Conservation (phyloP, 2,888 invertebrate genomes). For the Cerastoderma edule region DNA sequence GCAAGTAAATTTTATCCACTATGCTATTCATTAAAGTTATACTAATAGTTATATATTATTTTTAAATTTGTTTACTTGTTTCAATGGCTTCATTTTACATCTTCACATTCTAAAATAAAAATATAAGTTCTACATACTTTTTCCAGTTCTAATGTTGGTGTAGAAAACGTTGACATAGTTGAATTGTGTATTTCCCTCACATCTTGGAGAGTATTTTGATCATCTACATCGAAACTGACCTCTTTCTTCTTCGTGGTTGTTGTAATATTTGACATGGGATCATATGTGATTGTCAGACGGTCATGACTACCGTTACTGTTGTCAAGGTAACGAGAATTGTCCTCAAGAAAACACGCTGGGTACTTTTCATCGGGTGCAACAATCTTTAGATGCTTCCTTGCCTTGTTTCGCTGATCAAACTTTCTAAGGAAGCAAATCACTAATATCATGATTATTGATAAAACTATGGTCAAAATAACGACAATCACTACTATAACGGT, state of each 20-base stretch:
- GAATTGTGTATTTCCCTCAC: slow-evolving; percentile 48
- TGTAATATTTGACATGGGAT: slow-evolving; percentile 43
- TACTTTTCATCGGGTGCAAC: slow-evolving; percentile 62
- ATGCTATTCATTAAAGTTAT: no score
- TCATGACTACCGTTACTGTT: slow-evolving; percentile 51
- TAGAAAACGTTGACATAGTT: slow-evolving; percentile 58
- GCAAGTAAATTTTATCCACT: no score
- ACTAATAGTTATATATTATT: no score
- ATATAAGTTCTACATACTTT: slow-evolving; percentile 45
- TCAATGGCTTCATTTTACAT: no score
- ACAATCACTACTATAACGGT: slow-evolving; percentile 67
- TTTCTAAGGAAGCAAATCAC: slow-evolving; percentile 64
- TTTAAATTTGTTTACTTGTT: no score
- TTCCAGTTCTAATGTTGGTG: slow-evolving; percentile 46
- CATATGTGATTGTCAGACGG: slow-evolving; percentile 54
- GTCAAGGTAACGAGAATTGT: slow-evolving; percentile 50
- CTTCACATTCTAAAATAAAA: slow-evolving; percentile 13
- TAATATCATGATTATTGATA: slow-evolving; percentile 63
- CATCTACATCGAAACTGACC: slow-evolving; percentile 61
- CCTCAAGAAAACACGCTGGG: slow-evolving; percentile 56
- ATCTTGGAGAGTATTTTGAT: slow-evolving; percentile 32
- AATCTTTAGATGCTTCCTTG: slow-evolving; percentile 46
- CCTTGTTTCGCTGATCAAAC: slow-evolving; percentile 58
- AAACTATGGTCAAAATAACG: slow-evolving; percentile 63
- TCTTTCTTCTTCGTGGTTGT: slow-evolving; percentile 53